Base-by-base conservation (phyloP, 2,113 vertebrate genomes). In the Neogale vison region DNA sequence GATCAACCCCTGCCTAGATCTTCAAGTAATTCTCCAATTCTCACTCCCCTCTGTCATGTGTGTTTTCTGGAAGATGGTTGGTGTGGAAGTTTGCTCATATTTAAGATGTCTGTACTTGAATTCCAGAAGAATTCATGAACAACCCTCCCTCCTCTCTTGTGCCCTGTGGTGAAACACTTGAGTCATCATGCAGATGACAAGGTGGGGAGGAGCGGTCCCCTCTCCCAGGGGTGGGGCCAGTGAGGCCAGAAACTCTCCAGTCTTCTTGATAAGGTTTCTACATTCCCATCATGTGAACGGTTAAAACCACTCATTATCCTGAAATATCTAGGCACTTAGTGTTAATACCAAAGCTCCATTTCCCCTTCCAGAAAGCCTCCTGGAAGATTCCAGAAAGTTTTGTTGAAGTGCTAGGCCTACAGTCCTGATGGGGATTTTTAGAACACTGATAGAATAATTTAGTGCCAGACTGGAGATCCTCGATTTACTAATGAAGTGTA, bases 61-160 rank as follows among this genome's bases (percentile, higher is more conserved):
- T 65, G 99, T 99, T 99, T 99, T 99, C 99, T 99, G 99, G 98
- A 99, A 99, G 96, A 99, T 99, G 95, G 96, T 98, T 72, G 99
- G 99, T 93, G 99, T 99, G 93, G 99, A 96, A 10, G 98, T 99
- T 93, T 99, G 98, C 97, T 99, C 99, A 98, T 99, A 99, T 23
- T 99, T 99, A 39, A 98, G 99, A 96, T 99, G 99, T 96, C 99
- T 99, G 91, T 99, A 98, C 98, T 99, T 99, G 98, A 99, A 99
- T 97, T 99, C 99, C 85, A 99, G 99, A 95, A 99, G 98, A 97
- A 98, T 98, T 80, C 98, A 98, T 67, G 98, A 99, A 92, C 99
- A 99, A 14, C 99, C 99, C 2, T 90, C 96, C 98, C 99, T 99
- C 97, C 99, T 99, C 88, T 99, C 99, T 47, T 99, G 91, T 39